Evolutionary conservation across 2,797 vertebrate species (phyloP), one percentile per base, ranked within the genome.

Genomic region (Lagorchestes hirsutus): DNA sequence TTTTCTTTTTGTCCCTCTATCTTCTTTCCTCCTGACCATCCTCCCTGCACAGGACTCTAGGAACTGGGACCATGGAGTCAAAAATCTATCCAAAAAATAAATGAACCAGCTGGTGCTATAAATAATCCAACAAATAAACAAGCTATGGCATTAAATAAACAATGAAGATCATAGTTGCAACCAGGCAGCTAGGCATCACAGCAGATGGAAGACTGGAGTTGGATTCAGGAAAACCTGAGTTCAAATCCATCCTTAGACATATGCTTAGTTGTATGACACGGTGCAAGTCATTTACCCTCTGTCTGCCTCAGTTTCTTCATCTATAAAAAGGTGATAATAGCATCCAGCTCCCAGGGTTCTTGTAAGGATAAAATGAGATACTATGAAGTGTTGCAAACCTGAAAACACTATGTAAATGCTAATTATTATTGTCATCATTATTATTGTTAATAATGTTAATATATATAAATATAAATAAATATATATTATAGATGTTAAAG

Each of bases 51-150:
- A 91, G 59, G n/a, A 55, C 55, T 29, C 87, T 92, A 90, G 90
- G 92, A 93, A 91, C 91, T 22, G 56, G 94, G 57, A 91, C 31
- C 91, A 91, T 90, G 92, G 50, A 96, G 67, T 55, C 40, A 94
- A 62, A 82, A 92, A 52, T 10, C 57, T 67, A 57, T 92, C 5
- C 59, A 59, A 95, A 94, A 96, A 54, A 11, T 14, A 74, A 28
- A 54, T 93, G 90, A 29, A 97, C 40, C 91, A 93, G 94, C 12
- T 24, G 18, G 54, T 56, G 13, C 90, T 95, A n/a, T 29, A 34
- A 92, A 93, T 82, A 90, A 91, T 59, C 28, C 27, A 90, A 91
- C n/a, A 91, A 93, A 92, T 59, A 94, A 54, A 50, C 56, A 95
- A 91, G 91, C 55, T 24, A 55, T 93, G 95, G 82, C 54, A 67